Evolutionary conservation across 2,888 invertebrate genomes (phyloP), one percentile per base, ranked within the genome.

Genomic region (Resseliella maxima): DNA sequence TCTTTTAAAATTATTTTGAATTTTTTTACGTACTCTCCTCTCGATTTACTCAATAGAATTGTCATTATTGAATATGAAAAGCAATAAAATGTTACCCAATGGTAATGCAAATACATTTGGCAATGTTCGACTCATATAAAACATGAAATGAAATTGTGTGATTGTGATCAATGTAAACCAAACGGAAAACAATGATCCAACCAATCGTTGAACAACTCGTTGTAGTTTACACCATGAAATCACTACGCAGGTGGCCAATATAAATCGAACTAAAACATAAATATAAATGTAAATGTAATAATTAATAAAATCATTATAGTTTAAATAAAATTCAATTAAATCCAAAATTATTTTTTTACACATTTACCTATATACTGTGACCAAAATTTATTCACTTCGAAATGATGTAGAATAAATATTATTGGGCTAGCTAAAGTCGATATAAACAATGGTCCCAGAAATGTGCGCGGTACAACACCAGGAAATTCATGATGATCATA

Each of bases 401-500:
- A 91, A 88, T 94, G 90, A 91, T 95, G 93, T 88, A 96, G 92
- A 87, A 95, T 89, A 87, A 93, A 92, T 87, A 95, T 94, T 89
- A 96, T 91, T 27, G 99, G 99, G 86, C 95, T 93, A 5, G 97
- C 94, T 81, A 98, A 89, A 85, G 93, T 90, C 0, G 98, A 95
- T 88, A 99, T 92, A 87, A 95, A 92, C 36, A 99, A 90, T 46
- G 99, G 97, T 35, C 99, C 99, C 87, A 99, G 90, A 91, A 99
- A 99, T 41, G 98, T 96, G 88, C 99, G 94, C 86, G 99, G 99
- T 87, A 99, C 99, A 87, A 99, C 99, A 87, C 99, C 96, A 89
- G 99, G 98, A 92, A 97, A 99, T 90, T 98, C 97, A 90, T 96
- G 93, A 92, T 99, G 99, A 92, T 99, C 99, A 92, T 99, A 99